Conservation (phyloP, 1,140 invertebrate species). For the Helicoverpa zea region DNA sequence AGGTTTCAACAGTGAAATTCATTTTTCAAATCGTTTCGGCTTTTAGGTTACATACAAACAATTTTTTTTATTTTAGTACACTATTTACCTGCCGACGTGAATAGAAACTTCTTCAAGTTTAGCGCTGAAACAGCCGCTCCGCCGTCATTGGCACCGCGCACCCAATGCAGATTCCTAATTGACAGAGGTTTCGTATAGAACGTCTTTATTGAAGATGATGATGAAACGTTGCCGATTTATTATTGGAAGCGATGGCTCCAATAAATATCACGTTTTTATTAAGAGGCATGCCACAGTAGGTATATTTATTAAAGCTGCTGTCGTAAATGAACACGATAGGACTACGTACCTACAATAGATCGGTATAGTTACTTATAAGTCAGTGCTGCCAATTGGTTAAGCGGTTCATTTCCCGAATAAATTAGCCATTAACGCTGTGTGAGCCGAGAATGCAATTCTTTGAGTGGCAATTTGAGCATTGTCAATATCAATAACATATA, state of each 20-base stretch:
- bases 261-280: constrained; percentile 38
- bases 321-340: not conserved
- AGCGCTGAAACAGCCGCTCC: not conserved
- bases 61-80: too few relatives aligned
- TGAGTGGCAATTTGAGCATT: constrained; percentile 6
- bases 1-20: too few relatives aligned
- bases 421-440: not conserved
- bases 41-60: too few relatives aligned
- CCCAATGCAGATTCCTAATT: constrained; percentile 30
- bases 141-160: not conserved
- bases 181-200: constrained; percentile 24
- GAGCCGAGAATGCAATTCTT: not conserved
- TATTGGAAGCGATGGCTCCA: constrained; percentile 12
- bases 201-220: constrained; percentile 41
- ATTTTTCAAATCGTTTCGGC: too few relatives aligned
- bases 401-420: too few relatives aligned
- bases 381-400: too few relatives aligned
- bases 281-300: not conserved
- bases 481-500: constrained; percentile 13
- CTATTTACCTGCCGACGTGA: too few relatives aligned
- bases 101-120: too few relatives aligned
- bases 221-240: constrained; percentile 45
- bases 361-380: not conserved
- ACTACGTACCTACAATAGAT: not conserved
- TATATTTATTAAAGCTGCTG: constrained; percentile 1